Conservation (phyloP, 2,797 vertebrate genomes). For the Decapterus maruadsi region DNA sequence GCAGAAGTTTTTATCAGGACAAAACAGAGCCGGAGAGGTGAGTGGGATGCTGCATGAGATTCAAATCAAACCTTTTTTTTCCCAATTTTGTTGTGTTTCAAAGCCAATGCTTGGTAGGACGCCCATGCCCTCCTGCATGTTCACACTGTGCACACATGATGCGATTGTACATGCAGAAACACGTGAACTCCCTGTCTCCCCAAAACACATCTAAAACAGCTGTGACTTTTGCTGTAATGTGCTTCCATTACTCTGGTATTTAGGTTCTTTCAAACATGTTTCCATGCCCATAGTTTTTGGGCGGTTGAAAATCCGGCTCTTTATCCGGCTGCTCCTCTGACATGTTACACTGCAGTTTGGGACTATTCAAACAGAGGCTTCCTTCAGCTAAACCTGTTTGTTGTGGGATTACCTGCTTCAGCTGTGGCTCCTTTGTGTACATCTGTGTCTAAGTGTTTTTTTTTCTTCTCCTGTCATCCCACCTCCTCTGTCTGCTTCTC, state of each 20-base stretch:
- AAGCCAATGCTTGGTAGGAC: not conserved
- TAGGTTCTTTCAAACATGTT: constrained; percentile 10
- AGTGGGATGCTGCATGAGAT: not conserved
- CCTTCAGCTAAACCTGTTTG: constrained; percentile 55
- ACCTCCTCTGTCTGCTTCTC: not conserved
- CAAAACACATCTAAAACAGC: constrained; percentile 4
- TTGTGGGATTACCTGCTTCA: constrained; percentile 44
- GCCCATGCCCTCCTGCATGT: constrained; percentile 1
- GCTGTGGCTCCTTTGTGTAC: constrained; percentile 20
- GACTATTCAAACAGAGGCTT: constrained; percentile 52
- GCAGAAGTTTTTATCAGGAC: constrained; percentile 37
- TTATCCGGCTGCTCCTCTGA: constrained; percentile 48
- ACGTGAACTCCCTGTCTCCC: not conserved
- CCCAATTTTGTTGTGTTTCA: constrained; percentile 32
- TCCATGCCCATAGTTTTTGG: constrained; percentile 18
- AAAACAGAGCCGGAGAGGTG: constrained; percentile 36
- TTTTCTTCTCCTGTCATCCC: not conserved
- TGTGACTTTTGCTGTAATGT: constrained; percentile 6
- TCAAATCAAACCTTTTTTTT: constrained; percentile 29
- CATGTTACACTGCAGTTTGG: not conserved
- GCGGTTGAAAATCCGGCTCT: constrained; percentile 71
- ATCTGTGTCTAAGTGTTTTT: constrained; percentile 7
- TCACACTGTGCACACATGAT: not conserved
- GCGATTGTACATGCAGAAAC: not conserved
- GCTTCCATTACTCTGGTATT: not conserved